phyloP scores from a whole-genome alignment of 2,113 vertebrate species.

The Prinia subflava region DNA sequence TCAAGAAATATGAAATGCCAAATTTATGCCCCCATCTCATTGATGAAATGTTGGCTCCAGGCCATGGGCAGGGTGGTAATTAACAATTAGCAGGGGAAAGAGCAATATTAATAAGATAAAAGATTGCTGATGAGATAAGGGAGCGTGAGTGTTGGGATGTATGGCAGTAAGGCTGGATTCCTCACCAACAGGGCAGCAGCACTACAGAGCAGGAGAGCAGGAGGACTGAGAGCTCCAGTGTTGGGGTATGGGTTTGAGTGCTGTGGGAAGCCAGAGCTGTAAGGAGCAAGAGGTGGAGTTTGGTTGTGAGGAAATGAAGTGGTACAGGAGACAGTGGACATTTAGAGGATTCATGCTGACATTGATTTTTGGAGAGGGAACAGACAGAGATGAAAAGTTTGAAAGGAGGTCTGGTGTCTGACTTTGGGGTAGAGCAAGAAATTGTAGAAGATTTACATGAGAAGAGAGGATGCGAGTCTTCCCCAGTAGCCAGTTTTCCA shows the following conservation, averaged over 20 bases:
- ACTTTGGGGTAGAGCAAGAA: not conserved
- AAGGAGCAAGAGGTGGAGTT: not conserved
- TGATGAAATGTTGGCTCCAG: not conserved
- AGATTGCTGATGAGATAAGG: not conserved
- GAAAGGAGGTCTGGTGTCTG: not conserved
- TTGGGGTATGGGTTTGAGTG: not conserved
- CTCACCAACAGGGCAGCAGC: accelerated
- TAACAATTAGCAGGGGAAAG: not conserved
- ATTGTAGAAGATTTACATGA: not conserved
- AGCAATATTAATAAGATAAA: not conserved
- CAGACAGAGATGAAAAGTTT: not conserved
- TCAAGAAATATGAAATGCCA: not conserved
- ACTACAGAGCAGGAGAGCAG: not conserved
- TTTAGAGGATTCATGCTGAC: not conserved
- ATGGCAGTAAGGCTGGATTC: not conserved
- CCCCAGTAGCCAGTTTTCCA: not conserved
- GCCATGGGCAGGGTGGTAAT: not conserved
- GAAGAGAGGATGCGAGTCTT: not conserved
- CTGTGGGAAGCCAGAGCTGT: not conserved
- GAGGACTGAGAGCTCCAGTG: not conserved
- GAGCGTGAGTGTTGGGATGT: not conserved
- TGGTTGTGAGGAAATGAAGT: not conserved
- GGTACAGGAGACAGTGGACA: not conserved
- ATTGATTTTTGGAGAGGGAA: not conserved
- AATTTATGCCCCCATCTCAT: not conserved